These are phyloP conservation scores for Antennarius striatus DNA, from an alignment of 2,113 vertebrate species.

Conservation along the genomic window DNA sequence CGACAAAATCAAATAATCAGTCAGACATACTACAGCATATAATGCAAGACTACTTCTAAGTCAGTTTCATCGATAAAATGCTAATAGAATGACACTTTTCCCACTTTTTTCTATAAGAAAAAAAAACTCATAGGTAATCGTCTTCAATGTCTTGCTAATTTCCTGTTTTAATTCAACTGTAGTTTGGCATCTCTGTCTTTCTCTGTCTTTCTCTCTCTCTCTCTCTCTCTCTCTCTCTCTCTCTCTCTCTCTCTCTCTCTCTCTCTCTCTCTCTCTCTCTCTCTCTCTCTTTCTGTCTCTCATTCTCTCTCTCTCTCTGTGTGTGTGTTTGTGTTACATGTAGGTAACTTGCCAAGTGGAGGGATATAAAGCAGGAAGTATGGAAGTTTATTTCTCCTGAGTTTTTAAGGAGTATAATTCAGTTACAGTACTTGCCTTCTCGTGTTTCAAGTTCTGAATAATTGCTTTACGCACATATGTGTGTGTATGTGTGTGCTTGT, in stretches of 20 bases:
- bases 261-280: no score
- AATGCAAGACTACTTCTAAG: no score
- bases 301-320: background rate
- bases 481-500: constrained; percentile 18
- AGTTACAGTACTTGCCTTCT: constrained; percentile 65
- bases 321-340: constrained; percentile 7
- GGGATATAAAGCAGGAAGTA: constrained; percentile 31
- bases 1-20: background rate
- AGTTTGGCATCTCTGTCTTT: no score
- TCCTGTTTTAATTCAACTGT: background rate
- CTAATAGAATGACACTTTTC: background rate
- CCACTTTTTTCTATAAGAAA: background rate
- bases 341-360: constrained; percentile 38
- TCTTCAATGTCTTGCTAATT: no score
- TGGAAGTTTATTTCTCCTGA: constrained; percentile 58
- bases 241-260: background rate
- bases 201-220: no score
- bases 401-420: constrained; percentile 72
- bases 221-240: no score
- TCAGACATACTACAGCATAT: no score
- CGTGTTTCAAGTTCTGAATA: constrained; percentile 70
- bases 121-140: background rate
- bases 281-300: no score
- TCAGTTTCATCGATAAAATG: background rate
- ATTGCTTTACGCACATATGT: constrained; percentile 42